Base-by-base conservation (phyloP, 2,797 vertebrate species). In the Sibirionetta formosa region DNA sequence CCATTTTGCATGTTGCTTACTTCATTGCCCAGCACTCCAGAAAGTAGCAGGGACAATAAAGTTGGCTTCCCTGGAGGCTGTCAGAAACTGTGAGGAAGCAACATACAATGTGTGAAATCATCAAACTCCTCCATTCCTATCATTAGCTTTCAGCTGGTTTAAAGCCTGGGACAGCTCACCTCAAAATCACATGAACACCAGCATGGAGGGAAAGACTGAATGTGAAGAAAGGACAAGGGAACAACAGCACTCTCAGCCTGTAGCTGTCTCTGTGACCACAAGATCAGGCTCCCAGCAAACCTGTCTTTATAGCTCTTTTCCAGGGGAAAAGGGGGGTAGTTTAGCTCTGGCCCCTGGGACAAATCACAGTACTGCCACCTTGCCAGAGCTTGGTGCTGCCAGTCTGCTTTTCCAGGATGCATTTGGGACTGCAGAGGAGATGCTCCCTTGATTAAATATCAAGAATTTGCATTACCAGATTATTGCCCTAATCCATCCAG, bases 401-500 rank as follows among this genome's bases (percentile, higher is more conserved):
- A 72, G 54, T 36, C 72, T 91, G 69, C 75, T 93, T 89, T 94
- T 86, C 92, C 86, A 92, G 75, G 86, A 85, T 91, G 57, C 86
- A 82, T 90, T 96, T 93, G 84, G 36, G 71, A 90, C 46, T 29
- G 72, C 61, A 89, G 46, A 91, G 69, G 77, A 88, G 88, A 91
- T 91, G 35, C 38, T 93, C 65, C 65, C 69, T 65, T 91, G 93
- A 93, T 96, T 88, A 93, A 93, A 94, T 91, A 89, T 44, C 57
- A 92, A 93, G 78, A 90, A 94, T 90, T 82, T 91, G 65, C 71
- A 83, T 94, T 94, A 91, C 63, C 33, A 88, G 82, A 90, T 93
- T 95, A 89, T 82, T 85, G 50, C 78, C 78, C 75, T 82, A 87
- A 80, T 82, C 78, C 61, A 73, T 42, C 53, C 64, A 0, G 53